These are phyloP conservation scores for Brachyrhaphis roseni DNA, from an alignment of 2,797 vertebrate genomes.

Conservation along the genomic window DNA sequence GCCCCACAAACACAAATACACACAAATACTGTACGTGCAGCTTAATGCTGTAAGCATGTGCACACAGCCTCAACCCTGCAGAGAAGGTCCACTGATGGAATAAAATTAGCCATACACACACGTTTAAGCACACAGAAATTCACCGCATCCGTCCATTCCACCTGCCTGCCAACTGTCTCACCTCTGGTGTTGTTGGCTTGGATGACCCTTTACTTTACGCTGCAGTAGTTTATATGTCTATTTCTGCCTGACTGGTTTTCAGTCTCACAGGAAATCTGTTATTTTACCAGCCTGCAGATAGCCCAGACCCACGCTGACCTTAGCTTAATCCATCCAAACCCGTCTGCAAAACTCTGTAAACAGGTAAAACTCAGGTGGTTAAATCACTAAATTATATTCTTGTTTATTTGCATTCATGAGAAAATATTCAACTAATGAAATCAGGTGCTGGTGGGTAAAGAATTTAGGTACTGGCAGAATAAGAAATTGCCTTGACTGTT, in stretches of 20 bases:
- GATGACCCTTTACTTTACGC: conserved; percentile 69
- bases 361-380: conserved; percentile 13
- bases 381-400: not conserved
- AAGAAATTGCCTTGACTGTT: not conserved
- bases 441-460: not conserved
- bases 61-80: conserved; percentile 11
- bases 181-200: conserved; percentile 56
- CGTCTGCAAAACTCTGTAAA: conserved; percentile 24
- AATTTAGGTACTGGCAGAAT: not conserved
- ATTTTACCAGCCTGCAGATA: conserved; percentile 59
- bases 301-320: conserved; percentile 46
- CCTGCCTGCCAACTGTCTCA: conserved; percentile 40
- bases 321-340: conserved; percentile 24
- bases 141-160: conserved; percentile 34
- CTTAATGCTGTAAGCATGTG: not conserved
- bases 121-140: conserved; percentile 20
- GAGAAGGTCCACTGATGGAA: conserved; percentile 32
- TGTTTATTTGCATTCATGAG: conserved; percentile 1
- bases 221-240: conserved; percentile 70
- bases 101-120: conserved; percentile 14
- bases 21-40: not conserved
- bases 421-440: not conserved
- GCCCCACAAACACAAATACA: conserved; percentile 11
- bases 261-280: conserved; percentile 61
- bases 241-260: conserved; percentile 54